Evolutionary conservation across 2,797 vertebrate species (phyloP).

Genomic region (Betta splendens): DNA sequence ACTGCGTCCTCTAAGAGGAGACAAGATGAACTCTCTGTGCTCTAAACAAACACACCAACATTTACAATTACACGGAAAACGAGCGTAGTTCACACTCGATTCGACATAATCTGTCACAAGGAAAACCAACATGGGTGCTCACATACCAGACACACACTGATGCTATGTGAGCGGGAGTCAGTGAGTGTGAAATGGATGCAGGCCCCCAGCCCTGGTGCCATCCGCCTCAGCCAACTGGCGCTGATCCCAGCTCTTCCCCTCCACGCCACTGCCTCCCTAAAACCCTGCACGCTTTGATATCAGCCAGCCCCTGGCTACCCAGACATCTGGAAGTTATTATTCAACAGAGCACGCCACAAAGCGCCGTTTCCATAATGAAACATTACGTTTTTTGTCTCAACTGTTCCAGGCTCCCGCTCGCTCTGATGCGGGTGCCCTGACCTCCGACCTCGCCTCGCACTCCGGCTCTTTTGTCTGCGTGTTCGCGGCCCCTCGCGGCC

Average conservation of each 20-base stretch:
- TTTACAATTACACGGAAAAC: conserved; percentile 38
- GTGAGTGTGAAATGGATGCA: conserved; percentile 82
- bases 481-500: conserved; percentile 4
- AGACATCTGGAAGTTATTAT: conserved; percentile 86
- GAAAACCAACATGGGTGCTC: conserved; percentile 35
- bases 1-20: conserved; percentile 1
- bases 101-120: conserved; percentile 49
- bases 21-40: conserved; percentile 26
- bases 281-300: conserved; percentile 80
- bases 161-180: conserved; percentile 75
- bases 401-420: conserved; percentile 70
- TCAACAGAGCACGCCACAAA: conserved; percentile 78
- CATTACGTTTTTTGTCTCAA: conserved; percentile 76
- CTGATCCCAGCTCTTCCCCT: conserved; percentile 67
- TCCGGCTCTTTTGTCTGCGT: conserved; percentile 13
- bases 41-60: conserved; percentile 25
- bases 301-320: conserved; percentile 79
- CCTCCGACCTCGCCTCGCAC: conserved; percentile 29
- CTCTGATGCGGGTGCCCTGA: conserved; percentile 31
- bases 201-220: conserved; percentile 71
- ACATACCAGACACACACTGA: conserved; percentile 41
- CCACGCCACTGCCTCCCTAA: conserved; percentile 66
- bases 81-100: conserved; percentile 59
- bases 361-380: conserved; percentile 78
- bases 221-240: conserved; percentile 78